These are phyloP conservation scores for Australoheros facetus DNA, from an alignment of 2,797 vertebrate species.

Conservation along the genomic window DNA sequence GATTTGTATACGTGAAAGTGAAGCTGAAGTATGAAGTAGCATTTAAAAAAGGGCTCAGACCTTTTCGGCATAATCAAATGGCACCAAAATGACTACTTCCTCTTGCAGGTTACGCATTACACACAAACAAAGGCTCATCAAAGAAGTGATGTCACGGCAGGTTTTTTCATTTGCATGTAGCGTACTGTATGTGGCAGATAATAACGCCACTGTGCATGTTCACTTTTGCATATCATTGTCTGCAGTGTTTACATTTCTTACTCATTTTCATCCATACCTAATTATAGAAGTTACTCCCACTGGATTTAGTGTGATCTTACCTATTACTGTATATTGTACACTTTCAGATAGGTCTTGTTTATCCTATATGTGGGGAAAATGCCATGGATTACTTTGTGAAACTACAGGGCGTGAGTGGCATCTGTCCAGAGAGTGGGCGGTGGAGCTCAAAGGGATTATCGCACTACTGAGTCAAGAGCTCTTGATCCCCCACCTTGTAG, in stretches of 20 bases:
- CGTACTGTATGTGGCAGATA: neutral
- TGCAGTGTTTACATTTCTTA: neutral
- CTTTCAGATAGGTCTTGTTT: conserved; percentile 22
- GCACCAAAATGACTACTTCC: conserved; percentile 3
- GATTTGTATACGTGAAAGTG: neutral
- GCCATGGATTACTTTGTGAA: conserved; percentile 31
- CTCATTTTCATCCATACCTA: conserved; percentile 12
- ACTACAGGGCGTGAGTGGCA: conserved; percentile 51
- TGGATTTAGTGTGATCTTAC: neutral
- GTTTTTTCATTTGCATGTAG: conserved; percentile 45
- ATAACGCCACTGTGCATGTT: neutral
- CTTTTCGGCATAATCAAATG: conserved; percentile 16
- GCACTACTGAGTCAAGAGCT: conserved; percentile 54
- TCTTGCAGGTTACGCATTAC: conserved; percentile 11
- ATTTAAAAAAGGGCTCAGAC: neutral
- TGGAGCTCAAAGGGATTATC: conserved; percentile 57
- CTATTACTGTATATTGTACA: neutral
- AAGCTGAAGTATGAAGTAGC: neutral
- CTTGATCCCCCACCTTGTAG: conserved; percentile 43
- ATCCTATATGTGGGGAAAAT: conserved; percentile 56
- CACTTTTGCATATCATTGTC: conserved; percentile 16
- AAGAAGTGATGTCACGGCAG: neutral
- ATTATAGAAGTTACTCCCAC: neutral
- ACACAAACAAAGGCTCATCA: neutral
- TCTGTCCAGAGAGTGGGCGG: conserved; percentile 47